Percentiles rank a stretch among this genome's conserved stretches.
These are phyloP conservation scores for Anadara kagoshimensis DNA, from an alignment of 1,140 invertebrate genomes.

Conservation along the genomic window DNA sequence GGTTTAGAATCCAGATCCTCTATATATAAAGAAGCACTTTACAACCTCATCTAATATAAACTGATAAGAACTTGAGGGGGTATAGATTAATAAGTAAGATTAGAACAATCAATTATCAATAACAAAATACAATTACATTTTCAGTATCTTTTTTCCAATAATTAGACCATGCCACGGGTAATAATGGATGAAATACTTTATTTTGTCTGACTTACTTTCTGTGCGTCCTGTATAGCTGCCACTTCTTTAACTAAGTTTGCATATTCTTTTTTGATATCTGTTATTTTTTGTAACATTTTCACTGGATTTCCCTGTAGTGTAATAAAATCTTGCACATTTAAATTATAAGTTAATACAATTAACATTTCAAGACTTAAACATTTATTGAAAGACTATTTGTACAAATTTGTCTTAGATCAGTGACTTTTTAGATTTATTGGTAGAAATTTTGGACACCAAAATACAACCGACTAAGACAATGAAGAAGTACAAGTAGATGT, in stretches of 20 bases:
- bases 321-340: neutral
- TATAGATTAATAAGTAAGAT: too few relatives aligned
- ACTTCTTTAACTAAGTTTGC: slow-evolving; percentile 51
- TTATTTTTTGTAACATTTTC: slow-evolving; percentile 54
- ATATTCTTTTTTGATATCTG: slow-evolving; percentile 61
- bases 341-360: neutral
- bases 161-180: neutral
- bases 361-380: neutral
- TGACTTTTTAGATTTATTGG: neutral
- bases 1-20: too few relatives aligned
- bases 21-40: too few relatives aligned
- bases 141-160: too few relatives aligned
- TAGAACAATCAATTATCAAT: too few relatives aligned
- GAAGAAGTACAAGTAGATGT: neutral
- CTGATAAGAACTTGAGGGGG: too few relatives aligned
- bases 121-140: too few relatives aligned
- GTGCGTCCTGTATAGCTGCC: slow-evolving; percentile 56
- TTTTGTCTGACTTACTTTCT: slow-evolving; percentile 43
- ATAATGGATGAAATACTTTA: neutral
- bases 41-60: too few relatives aligned
- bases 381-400: neutral
- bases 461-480: neutral
- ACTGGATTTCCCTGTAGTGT: slow-evolving; percentile 53
- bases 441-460: neutral
- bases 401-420: neutral